phyloP scores from a whole-genome alignment of 1,140 invertebrate species.

The Euwallacea similis region DNA sequence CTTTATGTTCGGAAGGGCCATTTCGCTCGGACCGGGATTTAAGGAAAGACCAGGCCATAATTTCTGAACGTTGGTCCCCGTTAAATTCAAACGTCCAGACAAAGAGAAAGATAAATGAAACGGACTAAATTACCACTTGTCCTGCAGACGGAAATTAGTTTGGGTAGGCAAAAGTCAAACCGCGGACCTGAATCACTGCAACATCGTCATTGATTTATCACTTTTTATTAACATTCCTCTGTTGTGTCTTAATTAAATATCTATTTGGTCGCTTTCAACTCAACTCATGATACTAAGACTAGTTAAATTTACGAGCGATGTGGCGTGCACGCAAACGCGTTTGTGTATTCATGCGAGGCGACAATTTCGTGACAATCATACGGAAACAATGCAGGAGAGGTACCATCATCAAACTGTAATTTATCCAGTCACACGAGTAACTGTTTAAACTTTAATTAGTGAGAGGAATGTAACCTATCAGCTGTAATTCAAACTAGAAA shows the following conservation, averaged over 20 bases:
- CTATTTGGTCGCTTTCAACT: neutral
- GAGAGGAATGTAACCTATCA: conserved; percentile 2
- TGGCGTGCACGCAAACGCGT: conserved; percentile 1
- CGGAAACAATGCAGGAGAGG: conserved; percentile 5
- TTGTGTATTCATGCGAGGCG: conserved; percentile 18
- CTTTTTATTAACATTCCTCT: neutral
- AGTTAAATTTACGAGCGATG: neutral
- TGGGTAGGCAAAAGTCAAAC: conserved; percentile 46
- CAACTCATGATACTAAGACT: neutral
- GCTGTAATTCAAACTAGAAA: conserved; percentile 12
- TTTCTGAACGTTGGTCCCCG: conserved; percentile 35
- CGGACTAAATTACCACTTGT: conserved; percentile 47
- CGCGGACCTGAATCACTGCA: conserved; percentile 9
- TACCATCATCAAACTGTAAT: conserved; percentile 9
- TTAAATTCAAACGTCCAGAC: conserved; percentile 41
- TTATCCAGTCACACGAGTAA: conserved; percentile 15
- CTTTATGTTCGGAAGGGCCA: conserved; percentile 20
- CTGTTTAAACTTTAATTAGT: conserved; percentile 20
- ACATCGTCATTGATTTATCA: neutral
- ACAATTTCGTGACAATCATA: conserved; percentile 18
- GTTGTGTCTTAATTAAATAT: neutral
- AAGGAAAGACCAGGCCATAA: conserved; percentile 32
- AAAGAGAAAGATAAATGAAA: conserved; percentile 48
- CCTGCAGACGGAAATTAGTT: conserved; percentile 48
- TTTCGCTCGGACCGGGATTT: conserved; percentile 29